Evolutionary conservation across 1,140 invertebrate genomes (phyloP).

Genomic region (Pentalonia nigronervosa): DNA sequence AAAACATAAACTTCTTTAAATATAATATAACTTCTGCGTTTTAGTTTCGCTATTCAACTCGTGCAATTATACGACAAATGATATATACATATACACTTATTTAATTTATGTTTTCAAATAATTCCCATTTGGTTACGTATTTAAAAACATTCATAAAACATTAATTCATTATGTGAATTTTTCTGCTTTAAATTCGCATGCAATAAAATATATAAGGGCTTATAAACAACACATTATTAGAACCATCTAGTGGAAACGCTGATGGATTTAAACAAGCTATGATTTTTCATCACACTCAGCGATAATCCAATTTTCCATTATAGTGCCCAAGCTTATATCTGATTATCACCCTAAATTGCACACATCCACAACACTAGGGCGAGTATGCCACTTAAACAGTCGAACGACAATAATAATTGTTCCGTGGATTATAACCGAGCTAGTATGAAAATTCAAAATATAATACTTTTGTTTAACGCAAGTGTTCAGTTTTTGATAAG

Average conservation of each 20-base stretch:
- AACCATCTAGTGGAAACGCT: not conserved
- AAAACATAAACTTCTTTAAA: not conserved
- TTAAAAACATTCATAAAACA: not conserved
- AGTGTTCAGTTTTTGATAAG: conserved; percentile 39
- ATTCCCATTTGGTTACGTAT: not conserved
- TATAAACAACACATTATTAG: not conserved
- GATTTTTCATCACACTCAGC: not conserved
- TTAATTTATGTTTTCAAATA: not conserved
- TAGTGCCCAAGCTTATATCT: not conserved
- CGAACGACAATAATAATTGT: conserved; percentile 26
- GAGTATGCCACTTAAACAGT: conserved; percentile 18
- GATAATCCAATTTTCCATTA: conserved; percentile 56
- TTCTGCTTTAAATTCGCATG: not conserved
- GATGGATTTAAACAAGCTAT: not conserved
- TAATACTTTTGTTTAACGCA: conserved; percentile 33
- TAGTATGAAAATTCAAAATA: not conserved
- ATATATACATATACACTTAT: not conserved
- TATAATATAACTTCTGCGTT: not conserved
- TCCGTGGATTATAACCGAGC: conserved; percentile 23
- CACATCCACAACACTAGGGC: conserved; percentile 30
- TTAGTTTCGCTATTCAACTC: not conserved
- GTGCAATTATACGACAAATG: not conserved
- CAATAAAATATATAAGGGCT: not conserved
- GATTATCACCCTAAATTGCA: conserved; percentile 49
- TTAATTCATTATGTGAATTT: not conserved